Percentiles rank a stretch among this genome's conserved stretches.
Conservation (phyloP, 2,888 invertebrate species). For the Corbicula japonica region DNA sequence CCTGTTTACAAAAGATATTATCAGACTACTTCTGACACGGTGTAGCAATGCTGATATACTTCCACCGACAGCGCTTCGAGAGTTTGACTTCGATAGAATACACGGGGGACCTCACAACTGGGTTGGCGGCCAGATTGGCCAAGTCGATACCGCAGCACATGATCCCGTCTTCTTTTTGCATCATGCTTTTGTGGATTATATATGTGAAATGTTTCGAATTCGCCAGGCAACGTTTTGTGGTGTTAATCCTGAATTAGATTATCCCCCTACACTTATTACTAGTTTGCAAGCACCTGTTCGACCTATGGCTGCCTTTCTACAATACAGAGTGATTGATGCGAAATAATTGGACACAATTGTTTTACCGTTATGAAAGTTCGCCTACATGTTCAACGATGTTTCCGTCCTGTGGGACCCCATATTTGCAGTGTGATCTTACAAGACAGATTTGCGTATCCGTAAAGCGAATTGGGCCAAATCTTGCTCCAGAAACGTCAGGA, state of each 20-base stretch:
- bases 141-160: conserved; percentile 74
- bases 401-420: conserved; percentile 50
- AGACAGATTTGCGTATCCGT: conserved; percentile 41
- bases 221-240: conserved; percentile 62
- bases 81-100: conserved; percentile 59
- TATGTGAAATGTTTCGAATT: conserved; percentile 76
- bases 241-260: too few relatives aligned
- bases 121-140: conserved; percentile 78
- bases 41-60: conserved; percentile 22
- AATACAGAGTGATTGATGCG: conserved; percentile 55
- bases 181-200: conserved; percentile 78
- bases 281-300: conserved; percentile 48
- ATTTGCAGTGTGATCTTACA: conserved; percentile 51
- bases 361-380: conserved; percentile 55
- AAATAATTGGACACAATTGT: conserved; percentile 52
- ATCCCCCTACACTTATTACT: too few relatives aligned
- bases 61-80: conserved; percentile 52
- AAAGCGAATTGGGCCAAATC: conserved; percentile 9
- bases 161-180: conserved; percentile 80
- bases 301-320: conserved; percentile 51
- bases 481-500: not conserved
- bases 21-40: not conserved
- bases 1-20: conserved; percentile 9
- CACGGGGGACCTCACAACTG: conserved; percentile 78
- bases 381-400: conserved; percentile 43